Conservation (phyloP, 2,888 invertebrate species). For the Chymomyza caudatula region DNA sequence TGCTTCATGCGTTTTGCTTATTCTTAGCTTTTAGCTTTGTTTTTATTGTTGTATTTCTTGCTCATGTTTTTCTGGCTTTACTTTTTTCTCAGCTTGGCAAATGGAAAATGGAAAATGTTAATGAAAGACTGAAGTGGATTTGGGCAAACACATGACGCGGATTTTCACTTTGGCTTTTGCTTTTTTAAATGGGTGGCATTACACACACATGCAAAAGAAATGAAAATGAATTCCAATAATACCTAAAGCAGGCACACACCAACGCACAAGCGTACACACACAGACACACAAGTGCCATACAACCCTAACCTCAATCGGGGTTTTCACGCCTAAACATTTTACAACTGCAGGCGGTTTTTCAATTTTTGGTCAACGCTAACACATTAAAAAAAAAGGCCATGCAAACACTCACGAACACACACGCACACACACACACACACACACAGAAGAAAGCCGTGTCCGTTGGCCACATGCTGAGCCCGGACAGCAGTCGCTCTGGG, state of each 20-base stretch:
- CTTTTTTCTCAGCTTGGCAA: conserved; percentile 18
- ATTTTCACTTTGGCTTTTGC: conserved; percentile 63
- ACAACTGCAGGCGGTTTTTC: conserved; percentile 73
- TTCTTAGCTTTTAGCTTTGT: neutral
- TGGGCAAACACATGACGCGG: conserved; percentile 41
- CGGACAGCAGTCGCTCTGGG: neutral
- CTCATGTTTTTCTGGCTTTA: conserved; percentile 11
- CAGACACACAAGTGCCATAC: neutral
- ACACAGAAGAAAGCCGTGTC: too few relatives aligned
- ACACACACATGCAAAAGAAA: neutral
- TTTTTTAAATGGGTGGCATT: conserved; percentile 45
- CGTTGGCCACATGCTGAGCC: neutral
- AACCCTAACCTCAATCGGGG: conserved; percentile 63
- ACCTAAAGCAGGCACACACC: neutral
- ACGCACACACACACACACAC: too few relatives aligned
- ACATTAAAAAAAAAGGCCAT: conserved; percentile 9
- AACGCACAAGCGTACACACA: neutral
- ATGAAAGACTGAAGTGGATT: conserved; percentile 63
- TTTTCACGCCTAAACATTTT: conserved; percentile 72
- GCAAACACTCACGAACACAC: neutral
- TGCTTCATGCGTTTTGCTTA: conserved; percentile 42
- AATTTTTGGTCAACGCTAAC: conserved; percentile 57
- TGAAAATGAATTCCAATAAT: neutral
- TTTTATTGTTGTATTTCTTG: neutral
- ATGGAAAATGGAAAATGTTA: conserved; percentile 61